Evolutionary conservation across 2,888 invertebrate species (phyloP).

Genomic region (Drosophila anomelani): DNA sequence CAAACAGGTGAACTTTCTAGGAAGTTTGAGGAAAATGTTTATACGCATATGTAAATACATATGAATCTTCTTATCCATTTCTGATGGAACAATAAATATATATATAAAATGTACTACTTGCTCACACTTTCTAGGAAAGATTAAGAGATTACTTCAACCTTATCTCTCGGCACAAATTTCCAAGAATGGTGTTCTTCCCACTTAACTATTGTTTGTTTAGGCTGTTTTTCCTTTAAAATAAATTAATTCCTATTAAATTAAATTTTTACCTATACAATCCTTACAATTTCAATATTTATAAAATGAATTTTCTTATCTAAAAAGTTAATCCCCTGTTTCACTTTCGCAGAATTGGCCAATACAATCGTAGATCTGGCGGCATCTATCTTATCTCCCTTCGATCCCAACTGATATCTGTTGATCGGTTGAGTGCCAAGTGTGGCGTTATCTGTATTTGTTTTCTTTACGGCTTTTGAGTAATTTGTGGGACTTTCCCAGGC

Average conservation of each 20-base stretch:
- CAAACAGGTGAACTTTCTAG: background rate
- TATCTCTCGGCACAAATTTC: conserved; percentile 1
- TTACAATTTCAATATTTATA: no score
- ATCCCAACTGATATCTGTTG: conserved; percentile 11
- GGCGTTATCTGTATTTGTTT: conserved; percentile 39
- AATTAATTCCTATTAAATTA: background rate
- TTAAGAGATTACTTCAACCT: background rate
- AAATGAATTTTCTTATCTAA: background rate
- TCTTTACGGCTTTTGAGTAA: conserved; percentile 41
- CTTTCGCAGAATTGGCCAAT: background rate
- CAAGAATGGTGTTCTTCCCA: background rate
- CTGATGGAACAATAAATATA: background rate
- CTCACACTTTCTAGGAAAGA: no score
- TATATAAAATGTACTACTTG: background rate
- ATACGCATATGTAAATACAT: background rate
- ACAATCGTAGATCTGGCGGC: background rate
- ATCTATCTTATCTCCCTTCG: conserved; percentile 25
- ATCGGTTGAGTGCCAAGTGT: conserved; percentile 23
- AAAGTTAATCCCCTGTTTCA: background rate
- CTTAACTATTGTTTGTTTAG: background rate
- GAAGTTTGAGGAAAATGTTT: background rate
- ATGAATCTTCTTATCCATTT: background rate
- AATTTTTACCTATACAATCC: background rate
- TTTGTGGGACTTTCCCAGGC: conserved; percentile 39
- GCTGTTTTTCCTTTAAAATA: background rate